A percentile compares a stretch with the other conserved stretches of the same genome.
Conservation (phyloP, 2,888 invertebrate genomes). For the Dasypogon diadema region DNA sequence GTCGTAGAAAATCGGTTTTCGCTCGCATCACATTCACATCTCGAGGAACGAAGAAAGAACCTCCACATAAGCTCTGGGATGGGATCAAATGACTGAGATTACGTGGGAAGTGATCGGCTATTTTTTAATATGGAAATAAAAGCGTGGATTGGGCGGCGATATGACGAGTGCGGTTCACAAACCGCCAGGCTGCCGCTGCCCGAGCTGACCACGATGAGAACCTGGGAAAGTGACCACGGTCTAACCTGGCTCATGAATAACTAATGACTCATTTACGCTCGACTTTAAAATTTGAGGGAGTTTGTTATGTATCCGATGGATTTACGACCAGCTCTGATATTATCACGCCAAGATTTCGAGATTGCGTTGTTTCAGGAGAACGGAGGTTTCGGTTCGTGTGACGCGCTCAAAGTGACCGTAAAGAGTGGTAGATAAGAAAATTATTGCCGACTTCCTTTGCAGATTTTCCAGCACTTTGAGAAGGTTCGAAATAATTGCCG, state of each 20-base stretch:
- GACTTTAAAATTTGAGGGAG: not conserved
- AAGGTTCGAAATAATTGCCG: too few relatives aligned
- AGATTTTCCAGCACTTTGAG: too few relatives aligned
- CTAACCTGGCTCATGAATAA: not conserved
- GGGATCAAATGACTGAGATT: slow-evolving; percentile 3
- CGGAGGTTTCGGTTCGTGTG: too few relatives aligned
- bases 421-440: too few relatives aligned
- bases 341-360: too few relatives aligned
- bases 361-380: too few relatives aligned
- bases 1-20: not conserved
- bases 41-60: not conserved
- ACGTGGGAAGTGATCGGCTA: slow-evolving; percentile 24
- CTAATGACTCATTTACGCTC: not conserved
- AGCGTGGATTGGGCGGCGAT: not conserved
- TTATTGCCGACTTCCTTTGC: too few relatives aligned
- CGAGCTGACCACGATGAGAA: not conserved
- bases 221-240: not conserved
- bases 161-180: not conserved
- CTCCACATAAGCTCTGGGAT: not conserved
- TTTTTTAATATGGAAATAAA: not conserved
- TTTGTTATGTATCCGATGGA: not conserved
- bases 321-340: too few relatives aligned
- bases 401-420: too few relatives aligned
- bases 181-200: not conserved
- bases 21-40: too few relatives aligned